These are phyloP conservation scores for Conus betulinus DNA, from an alignment of 1,140 invertebrate species.

Conservation along the genomic window DNA sequence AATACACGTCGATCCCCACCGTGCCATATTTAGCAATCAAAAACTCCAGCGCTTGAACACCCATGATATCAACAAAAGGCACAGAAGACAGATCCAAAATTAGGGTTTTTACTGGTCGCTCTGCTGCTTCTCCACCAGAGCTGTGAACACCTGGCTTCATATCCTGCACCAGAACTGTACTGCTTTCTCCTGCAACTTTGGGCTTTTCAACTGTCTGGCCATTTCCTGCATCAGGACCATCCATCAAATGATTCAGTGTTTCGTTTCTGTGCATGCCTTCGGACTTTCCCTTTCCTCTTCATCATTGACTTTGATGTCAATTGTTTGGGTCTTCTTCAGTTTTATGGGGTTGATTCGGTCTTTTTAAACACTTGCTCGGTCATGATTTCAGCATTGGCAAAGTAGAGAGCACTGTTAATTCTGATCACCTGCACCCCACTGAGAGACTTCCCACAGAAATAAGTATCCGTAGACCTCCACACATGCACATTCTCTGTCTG, in stretches of 20 bases:
- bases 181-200: not conserved
- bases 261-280: not conserved
- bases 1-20: conserved; percentile 32
- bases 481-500: not conserved
- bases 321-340: conserved; percentile 35
- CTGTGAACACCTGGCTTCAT: not conserved
- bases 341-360: conserved; percentile 47
- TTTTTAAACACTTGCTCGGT: conserved; percentile 44
- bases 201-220: not conserved
- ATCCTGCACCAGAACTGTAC: not conserved
- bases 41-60: conserved; percentile 49
- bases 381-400: conserved; percentile 56
- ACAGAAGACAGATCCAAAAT: conserved; percentile 46
- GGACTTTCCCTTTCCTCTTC: not conserved
- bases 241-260: not conserved
- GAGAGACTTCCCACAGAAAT: conserved; percentile 4
- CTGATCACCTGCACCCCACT: conserved; percentile 33
- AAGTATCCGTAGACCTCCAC: conserved; percentile 32
- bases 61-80: conserved; percentile 53
- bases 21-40: conserved; percentile 35
- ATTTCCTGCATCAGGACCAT: not conserved
- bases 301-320: not conserved
- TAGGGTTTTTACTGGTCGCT: not conserved
- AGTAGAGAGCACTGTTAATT: conserved; percentile 52
- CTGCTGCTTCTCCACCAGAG: not conserved